phyloP scores from a whole-genome alignment of 2,113 vertebrate species.

The Hepsetus odoe region DNA sequence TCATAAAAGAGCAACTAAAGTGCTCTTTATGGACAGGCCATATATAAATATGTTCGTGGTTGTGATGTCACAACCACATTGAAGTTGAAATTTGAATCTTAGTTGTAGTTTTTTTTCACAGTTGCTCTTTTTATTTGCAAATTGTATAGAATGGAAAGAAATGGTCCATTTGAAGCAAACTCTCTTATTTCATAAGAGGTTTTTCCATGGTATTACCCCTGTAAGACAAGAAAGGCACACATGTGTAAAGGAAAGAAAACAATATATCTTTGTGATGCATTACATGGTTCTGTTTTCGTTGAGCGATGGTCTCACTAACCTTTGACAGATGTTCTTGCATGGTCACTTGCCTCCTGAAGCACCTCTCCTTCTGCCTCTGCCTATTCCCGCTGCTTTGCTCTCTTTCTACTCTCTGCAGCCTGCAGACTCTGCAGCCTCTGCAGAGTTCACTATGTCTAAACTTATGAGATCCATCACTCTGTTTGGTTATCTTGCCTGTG shows the following conservation, averaged over 20 bases:
- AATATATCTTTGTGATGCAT: background rate
- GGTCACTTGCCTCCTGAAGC: slow-evolving; percentile 8
- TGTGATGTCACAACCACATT: too few species aligned
- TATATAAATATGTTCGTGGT: too few species aligned
- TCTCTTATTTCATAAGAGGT: too few species aligned
- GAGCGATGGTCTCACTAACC: background rate
- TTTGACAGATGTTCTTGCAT: slow-evolving; percentile 27
- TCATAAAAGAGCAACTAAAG: too few species aligned
- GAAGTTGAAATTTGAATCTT: too few species aligned
- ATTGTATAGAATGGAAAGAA: background rate
- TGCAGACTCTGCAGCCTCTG: too few species aligned
- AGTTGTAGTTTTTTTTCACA: too few species aligned
- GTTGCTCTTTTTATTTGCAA: background rate
- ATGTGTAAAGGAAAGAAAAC: background rate
- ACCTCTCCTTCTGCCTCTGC: background rate
- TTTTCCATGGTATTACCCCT: background rate
- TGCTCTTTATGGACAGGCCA: too few species aligned
- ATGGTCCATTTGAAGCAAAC: background rate
- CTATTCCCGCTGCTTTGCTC: background rate
- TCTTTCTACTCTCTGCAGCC: slow-evolving; percentile 10
- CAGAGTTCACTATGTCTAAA: slow-evolving; percentile 34
- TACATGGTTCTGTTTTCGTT: background rate
- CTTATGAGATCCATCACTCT: slow-evolving; percentile 41
- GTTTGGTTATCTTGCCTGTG: slow-evolving; percentile 22
- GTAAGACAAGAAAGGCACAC: background rate